Percentiles rank a stretch among this genome's conserved stretches.
phyloP scores from a whole-genome alignment of 2,113 vertebrate genomes.

The Anhinga anhinga region DNA sequence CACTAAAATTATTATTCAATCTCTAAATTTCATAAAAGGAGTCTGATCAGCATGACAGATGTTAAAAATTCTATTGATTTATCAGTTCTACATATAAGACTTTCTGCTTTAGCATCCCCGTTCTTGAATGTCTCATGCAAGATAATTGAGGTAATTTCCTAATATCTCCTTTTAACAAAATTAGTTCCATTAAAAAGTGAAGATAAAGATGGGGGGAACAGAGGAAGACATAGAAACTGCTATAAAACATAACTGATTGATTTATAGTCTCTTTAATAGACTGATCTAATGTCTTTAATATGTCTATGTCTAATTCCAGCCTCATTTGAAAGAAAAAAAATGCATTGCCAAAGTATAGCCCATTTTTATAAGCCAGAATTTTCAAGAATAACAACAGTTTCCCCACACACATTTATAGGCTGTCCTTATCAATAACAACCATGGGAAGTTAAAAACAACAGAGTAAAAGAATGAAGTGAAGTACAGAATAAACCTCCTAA shows the following conservation, averaged over 20 bases:
- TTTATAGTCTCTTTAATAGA: conserved; percentile 32
- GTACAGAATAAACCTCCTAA: neutral
- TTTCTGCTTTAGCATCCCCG: neutral
- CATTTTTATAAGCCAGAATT: neutral
- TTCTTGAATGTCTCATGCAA: neutral
- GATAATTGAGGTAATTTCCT: conserved; percentile 42
- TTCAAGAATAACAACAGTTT: neutral
- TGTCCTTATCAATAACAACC: neutral
- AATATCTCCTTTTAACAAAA: conserved; percentile 21
- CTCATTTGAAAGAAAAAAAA: neutral
- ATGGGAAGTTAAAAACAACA: neutral
- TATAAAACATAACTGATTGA: conserved; percentile 36
- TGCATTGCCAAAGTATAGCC: neutral
- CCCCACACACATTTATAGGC: neutral
- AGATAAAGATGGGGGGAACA: neutral
- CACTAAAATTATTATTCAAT: neutral
- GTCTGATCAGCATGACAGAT: neutral
- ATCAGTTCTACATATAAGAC: neutral
- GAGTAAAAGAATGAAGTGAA: neutral
- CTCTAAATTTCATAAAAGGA: neutral
- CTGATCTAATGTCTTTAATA: neutral
- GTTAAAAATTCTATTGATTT: neutral
- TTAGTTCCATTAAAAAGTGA: conserved; percentile 28
- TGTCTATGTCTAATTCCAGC: neutral
- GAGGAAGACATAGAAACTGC: neutral